Base-by-base conservation (phyloP, 2,888 invertebrate species). In the Campopleginae sp. region DNA sequence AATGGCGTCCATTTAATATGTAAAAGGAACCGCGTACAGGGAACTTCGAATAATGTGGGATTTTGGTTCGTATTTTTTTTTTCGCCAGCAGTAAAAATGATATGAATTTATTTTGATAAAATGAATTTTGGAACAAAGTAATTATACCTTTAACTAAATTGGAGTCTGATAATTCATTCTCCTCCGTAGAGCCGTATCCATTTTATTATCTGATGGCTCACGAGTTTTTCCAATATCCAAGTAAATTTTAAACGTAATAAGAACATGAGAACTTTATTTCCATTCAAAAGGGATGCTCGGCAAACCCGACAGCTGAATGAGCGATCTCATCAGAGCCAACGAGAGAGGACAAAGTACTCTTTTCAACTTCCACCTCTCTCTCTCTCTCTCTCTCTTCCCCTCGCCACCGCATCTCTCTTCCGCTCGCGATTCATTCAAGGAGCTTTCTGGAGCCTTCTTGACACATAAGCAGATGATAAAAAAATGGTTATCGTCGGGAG, bases 261-360 rank as follows among this genome's bases (percentile, higher is more conserved):
- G 23, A 14, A 51, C 48, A 48, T 46, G 38, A 65, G 51, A 61
- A 27, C 7, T 68, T 63, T 54, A 44, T 54, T 23, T 42, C 66
- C 51, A 10, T 68, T 31, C 19, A 38, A 17, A 19, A 51, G 76
- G 51, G 12, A 51, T 12, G 14, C 33, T 27, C 19, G 17, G 46
- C 58, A 51, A 44, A 10, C 44, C 14, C 51, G 27, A 31, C 5
- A 17, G 19, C 33, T 46, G 42, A 77, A 77, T 74, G 68, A 77
- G 68, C 58, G n/a, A 68, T 66, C 44, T 66, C 68, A 51, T 84
- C 63, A 66, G 38, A 71, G 38, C 19, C 44, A 66, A 44, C 68
- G 42, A 68, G 31, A 65, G 19, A 23, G 66, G 51, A 66, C 10
- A 48, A 38, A 48, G 48, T 27, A 23, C 42, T 1, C 27, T 33